Conservation (phyloP, 1,140 invertebrate species). For the Druon quercuslanigerum region DNA sequence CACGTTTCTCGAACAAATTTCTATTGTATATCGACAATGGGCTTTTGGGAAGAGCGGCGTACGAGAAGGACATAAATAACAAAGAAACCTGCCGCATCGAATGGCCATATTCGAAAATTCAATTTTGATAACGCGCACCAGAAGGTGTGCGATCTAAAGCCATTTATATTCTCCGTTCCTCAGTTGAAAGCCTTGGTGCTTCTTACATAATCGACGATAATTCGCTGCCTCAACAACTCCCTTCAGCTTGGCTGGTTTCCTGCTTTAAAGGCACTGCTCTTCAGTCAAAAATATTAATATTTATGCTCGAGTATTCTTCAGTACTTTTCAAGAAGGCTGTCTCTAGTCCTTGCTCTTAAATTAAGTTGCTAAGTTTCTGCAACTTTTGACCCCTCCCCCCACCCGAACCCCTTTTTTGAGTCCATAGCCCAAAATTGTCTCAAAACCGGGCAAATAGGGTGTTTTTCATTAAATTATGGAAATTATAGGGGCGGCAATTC, state of each 20-base stretch:
- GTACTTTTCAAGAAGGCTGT: no score
- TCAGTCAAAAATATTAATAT: no score
- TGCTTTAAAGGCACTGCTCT: neutral
- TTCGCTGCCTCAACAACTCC: neutral
- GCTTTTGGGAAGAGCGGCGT: slow-evolving; percentile 39
- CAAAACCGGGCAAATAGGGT: no score
- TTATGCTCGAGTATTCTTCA: no score
- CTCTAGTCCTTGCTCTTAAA: no score
- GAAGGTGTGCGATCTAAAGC: slow-evolving; percentile 8
- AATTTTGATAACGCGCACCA: slow-evolving; percentile 62
- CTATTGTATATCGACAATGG: slow-evolving; percentile 63
- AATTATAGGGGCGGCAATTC: no score
- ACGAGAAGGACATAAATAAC: slow-evolving; percentile 61
- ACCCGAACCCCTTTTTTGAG: no score
- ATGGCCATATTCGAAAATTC: slow-evolving; percentile 55
- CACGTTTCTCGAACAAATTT: slow-evolving; percentile 62
- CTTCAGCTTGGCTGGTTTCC: neutral
- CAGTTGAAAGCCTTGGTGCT: slow-evolving; percentile 16
- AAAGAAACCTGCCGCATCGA: slow-evolving; percentile 35
- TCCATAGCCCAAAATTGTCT: no score
- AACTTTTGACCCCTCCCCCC: no score
- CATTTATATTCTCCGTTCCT: slow-evolving; percentile 23
- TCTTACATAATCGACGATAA: slow-evolving; percentile 20
- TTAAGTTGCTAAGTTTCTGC: no score
- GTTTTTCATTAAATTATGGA: no score